phyloP scores from a whole-genome alignment of 2,797 vertebrate species.

The Enteromius unitaeniatus region DNA sequence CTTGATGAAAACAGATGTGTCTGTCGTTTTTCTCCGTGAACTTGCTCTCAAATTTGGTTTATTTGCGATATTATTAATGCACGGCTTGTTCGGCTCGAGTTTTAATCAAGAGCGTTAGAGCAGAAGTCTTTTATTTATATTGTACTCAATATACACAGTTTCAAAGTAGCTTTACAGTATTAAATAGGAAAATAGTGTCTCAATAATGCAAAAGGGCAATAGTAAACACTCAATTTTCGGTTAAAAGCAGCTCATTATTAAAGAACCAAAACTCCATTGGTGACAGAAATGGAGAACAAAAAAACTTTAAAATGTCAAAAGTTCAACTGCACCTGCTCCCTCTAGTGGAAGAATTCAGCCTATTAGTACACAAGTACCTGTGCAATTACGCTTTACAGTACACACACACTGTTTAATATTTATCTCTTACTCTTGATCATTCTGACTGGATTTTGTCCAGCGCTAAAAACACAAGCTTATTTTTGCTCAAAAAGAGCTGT shows the following conservation, averaged over 20 bases:
- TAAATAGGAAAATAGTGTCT: too few relatives aligned
- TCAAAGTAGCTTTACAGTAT: too few relatives aligned
- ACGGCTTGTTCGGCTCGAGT: slow-evolving; percentile 4
- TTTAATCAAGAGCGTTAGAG: slow-evolving; percentile 44
- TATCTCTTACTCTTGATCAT: neutral
- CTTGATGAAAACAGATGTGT: neutral
- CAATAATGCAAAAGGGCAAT: too few relatives aligned
- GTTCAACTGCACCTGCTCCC: slow-evolving; percentile 62
- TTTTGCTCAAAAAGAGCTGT: neutral
- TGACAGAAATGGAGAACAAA: too few relatives aligned
- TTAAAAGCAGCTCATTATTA: too few relatives aligned
- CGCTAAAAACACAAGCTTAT: neutral
- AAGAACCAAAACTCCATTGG: too few relatives aligned
- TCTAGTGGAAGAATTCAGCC: slow-evolving; percentile 18
- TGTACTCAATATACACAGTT: too few relatives aligned
- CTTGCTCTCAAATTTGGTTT: neutral
- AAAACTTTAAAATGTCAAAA: slow-evolving; percentile 60
- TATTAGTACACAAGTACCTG: neutral
- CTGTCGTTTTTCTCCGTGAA: neutral
- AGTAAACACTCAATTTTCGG: too few relatives aligned
- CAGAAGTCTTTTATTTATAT: slow-evolving; percentile 2
- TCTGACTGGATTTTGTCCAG: slow-evolving; percentile 19
- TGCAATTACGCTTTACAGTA: neutral
- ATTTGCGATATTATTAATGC: slow-evolving; percentile 32
- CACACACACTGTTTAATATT: slow-evolving; percentile 17